Base-by-base conservation (phyloP, 2,113 vertebrate genomes). In the Oenanthe oenanthe region DNA sequence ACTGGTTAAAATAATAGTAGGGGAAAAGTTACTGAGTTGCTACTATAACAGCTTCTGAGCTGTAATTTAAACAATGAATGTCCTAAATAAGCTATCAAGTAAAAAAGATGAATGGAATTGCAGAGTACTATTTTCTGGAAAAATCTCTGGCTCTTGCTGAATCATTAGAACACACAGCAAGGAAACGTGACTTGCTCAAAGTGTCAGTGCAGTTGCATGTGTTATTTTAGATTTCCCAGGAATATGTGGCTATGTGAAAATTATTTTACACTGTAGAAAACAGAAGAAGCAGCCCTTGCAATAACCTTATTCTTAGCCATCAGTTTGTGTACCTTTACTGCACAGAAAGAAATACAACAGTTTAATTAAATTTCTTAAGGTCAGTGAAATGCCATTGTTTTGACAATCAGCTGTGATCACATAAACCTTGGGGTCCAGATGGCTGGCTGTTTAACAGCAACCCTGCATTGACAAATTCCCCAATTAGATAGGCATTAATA, bases 401-500 rank as follows among this genome's bases (percentile, higher is more conserved):
- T 93, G 92, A 96, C 89, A 95, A 75, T 95, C 85, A 93, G 56
- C 92, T 88, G 93, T 93, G 94, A 97, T 97, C 93, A 95, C 79
- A 96, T 95, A 97, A 96, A 96, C 72, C 92, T 96, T 28, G 78
- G 94, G 85, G 90, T 96, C 93, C 88, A 96, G 96, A 96, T 88
- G 96, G 91, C 94, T 97, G 86, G 83, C 57, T 96, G 62, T 95
- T 97, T 97, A 97, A 91, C 95, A 95, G 91, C 86, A 96, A 85
- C 93, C 80, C 92, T 76, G 85, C 95, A 93, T 67, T 97, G 97
- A 97, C 95, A 96, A 97, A 96, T 97, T 96, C 82, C 88, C 92
- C 96, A 97, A 97, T 97, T 95, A 98, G 95, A 96, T 89, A 89
- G 93, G 70, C 95, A 97, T 98, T 98, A 98, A 98, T 97, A 97